phyloP scores from a whole-genome alignment of 2,113 vertebrate genomes.

The Urocitellus parryii region DNA sequence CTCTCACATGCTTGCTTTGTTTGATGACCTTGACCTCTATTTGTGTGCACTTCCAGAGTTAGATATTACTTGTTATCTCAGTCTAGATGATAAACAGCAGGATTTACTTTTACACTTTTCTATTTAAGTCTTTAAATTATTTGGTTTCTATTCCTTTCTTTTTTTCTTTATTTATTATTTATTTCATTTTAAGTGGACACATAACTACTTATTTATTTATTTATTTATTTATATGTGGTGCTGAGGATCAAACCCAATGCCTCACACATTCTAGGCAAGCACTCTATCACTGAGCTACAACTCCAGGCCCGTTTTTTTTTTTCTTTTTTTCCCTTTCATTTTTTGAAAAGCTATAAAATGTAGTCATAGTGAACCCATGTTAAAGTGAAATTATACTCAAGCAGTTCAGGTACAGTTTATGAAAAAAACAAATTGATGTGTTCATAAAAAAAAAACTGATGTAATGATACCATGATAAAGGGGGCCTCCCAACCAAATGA shows the following conservation, averaged over 20 bases:
- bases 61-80: not conserved
- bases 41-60: not conserved
- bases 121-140: constrained; percentile 20
- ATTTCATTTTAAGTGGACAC: too few species aligned
- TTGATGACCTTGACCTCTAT: not conserved
- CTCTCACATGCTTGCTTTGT: not conserved
- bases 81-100: not conserved
- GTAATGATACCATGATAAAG: not conserved
- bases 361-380: not conserved
- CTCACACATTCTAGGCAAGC: too few species aligned
- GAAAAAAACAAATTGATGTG: not conserved
- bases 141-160: not conserved
- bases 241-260: too few species aligned
- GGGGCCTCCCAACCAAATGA: not conserved
- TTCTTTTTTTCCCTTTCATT: not conserved
- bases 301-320: too few species aligned
- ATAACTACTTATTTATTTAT: too few species aligned
- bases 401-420: not conserved
- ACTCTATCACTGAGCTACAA: too few species aligned
- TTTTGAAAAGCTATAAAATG: not conserved
- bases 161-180: too few species aligned
- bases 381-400: not conserved
- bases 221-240: too few species aligned
- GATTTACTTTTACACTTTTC: not conserved
- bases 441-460: not conserved